Conservation (phyloP, 2,888 invertebrate genomes). For the Drosophila antonietae region DNA sequence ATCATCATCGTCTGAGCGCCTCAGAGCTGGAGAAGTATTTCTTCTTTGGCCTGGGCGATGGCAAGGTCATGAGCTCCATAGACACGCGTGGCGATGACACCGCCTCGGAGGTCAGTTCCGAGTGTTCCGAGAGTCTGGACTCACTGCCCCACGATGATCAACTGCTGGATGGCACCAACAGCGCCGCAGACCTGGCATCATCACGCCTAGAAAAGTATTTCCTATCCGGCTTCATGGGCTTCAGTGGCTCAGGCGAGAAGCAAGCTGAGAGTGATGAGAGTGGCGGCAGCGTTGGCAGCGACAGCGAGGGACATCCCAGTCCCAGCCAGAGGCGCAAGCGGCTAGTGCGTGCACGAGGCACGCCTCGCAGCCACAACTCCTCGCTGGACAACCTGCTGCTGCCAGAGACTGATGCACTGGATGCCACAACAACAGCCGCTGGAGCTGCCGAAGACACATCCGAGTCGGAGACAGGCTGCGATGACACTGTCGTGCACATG, state of each 20-base stretch:
- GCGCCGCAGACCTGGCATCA: constrained; percentile 91
- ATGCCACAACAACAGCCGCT: constrained; percentile 51
- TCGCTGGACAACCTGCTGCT: constrained; percentile 92
- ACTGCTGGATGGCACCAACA: constrained; percentile 85
- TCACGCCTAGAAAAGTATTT: constrained; percentile 96
- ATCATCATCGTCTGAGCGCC: constrained; percentile 89
- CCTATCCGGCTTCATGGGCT: constrained; percentile 93
- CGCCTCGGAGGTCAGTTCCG: constrained; percentile 93
- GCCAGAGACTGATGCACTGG: constrained; percentile 68
- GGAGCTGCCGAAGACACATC: constrained; percentile 87
- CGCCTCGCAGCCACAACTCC: constrained; percentile 92
- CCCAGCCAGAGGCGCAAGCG: constrained; percentile 94
- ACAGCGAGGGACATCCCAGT: constrained; percentile 94
- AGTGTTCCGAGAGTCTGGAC: constrained; percentile 93
- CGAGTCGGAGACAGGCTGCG: constrained; percentile 89
- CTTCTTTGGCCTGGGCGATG: constrained; percentile 93
- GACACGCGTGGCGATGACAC: constrained; percentile 87
- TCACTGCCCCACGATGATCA: constrained; percentile 87
- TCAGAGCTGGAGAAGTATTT: constrained; percentile 96
- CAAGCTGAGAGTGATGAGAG: constrained; percentile 88
- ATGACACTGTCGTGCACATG: constrained; percentile 88
- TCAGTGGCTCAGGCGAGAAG: constrained; percentile 88
- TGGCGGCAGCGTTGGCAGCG: constrained; percentile 93
- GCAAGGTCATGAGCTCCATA: constrained; percentile 85
- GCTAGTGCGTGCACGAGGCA: constrained; percentile 92